These are phyloP conservation scores for Bellardia bayeri DNA, from an alignment of 2,888 invertebrate genomes.

Conservation along the genomic window DNA sequence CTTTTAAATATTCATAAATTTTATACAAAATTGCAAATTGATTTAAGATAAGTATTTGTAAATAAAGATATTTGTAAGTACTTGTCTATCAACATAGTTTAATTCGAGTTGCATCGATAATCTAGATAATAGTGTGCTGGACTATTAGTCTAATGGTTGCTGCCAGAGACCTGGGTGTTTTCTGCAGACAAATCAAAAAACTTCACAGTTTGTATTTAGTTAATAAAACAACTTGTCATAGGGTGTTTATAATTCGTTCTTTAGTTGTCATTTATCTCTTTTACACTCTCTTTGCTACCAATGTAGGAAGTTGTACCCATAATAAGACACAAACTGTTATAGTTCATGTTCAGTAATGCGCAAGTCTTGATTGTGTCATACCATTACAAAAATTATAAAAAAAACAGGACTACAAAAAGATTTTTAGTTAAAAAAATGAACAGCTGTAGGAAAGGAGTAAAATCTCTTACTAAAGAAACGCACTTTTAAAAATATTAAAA, in stretches of 20 bases:
- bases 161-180: too few relatives aligned
- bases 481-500: constrained; percentile 1
- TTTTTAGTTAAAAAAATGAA: constrained; percentile 62
- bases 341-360: constrained; percentile 74
- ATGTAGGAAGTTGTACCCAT: constrained; percentile 35
- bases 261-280: not conserved
- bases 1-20: too few relatives aligned
- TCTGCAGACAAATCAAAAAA: too few relatives aligned
- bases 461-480: not conserved
- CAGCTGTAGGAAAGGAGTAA: constrained; percentile 56
- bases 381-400: constrained; percentile 52
- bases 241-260: constrained; percentile 3
- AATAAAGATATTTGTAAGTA: too few relatives aligned
- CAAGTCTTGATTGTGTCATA: constrained; percentile 82
- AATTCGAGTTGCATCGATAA: too few relatives aligned
- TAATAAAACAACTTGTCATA: not conserved
- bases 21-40: too few relatives aligned
- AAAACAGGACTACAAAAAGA: constrained; percentile 48
- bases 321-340: constrained; percentile 45
- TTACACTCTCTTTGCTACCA: not conserved
- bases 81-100: too few relatives aligned
- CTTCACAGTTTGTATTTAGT: too few relatives aligned
- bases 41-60: too few relatives aligned
- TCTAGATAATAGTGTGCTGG: too few relatives aligned
- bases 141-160: too few relatives aligned